These are phyloP conservation scores for Leptogaster cylindrica DNA, from an alignment of 2,888 invertebrate species.

Conservation along the genomic window DNA sequence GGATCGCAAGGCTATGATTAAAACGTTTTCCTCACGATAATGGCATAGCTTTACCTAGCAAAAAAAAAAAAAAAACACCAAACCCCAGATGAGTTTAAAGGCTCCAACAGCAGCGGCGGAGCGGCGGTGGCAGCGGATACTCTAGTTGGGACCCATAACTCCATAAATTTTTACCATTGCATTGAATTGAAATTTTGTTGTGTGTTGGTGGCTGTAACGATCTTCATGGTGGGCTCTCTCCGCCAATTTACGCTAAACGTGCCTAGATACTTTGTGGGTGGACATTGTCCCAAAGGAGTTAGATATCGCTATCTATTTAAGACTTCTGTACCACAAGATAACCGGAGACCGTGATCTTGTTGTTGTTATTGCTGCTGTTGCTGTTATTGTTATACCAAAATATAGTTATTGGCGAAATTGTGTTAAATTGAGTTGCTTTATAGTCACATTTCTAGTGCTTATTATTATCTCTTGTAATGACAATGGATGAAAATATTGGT, in stretches of 20 bases:
- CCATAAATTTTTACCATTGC: constrained; percentile 32
- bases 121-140: constrained; percentile 5
- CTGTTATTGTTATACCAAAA: too few relatives aligned
- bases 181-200: constrained; percentile 7
- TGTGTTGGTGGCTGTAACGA: constrained; percentile 19
- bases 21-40: constrained; percentile 37
- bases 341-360: too few relatives aligned
- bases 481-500: too few relatives aligned
- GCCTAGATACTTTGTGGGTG: constrained; percentile 23
- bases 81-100: background rate
- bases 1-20: constrained; percentile 26
- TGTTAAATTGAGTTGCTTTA: too few relatives aligned
- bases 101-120: background rate
- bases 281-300: constrained; percentile 37
- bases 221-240: constrained; percentile 23
- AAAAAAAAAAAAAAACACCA: too few relatives aligned
- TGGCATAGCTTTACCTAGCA: constrained; percentile 3
- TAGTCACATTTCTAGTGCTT: too few relatives aligned
- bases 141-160: background rate
- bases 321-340: too few relatives aligned
- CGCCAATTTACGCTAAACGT: constrained; percentile 34
- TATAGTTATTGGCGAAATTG: too few relatives aligned
- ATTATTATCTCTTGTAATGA: too few relatives aligned
- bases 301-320: constrained; percentile 17
- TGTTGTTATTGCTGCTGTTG: too few relatives aligned